Percentiles rank a stretch among this genome's conserved stretches.
phyloP scores from a whole-genome alignment of 2,113 vertebrate species.

The Aepyceros melampus region DNA sequence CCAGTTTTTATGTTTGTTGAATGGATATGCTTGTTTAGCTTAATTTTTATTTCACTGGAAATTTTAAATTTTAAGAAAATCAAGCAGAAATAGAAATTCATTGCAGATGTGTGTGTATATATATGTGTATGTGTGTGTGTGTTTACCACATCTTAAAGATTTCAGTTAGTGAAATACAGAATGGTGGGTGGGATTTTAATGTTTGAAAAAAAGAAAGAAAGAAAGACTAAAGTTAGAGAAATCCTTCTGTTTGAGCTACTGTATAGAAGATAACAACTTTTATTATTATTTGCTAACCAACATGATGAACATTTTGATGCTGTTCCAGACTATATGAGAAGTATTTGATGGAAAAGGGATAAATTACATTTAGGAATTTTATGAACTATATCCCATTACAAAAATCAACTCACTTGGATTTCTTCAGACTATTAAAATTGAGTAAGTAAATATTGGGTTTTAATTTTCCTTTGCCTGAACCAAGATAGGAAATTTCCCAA shows the following conservation, averaged over 20 bases:
- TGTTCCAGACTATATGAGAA: neutral
- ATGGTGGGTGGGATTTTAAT: neutral
- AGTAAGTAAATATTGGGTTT: conserved; percentile 5
- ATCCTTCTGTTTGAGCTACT: conserved; percentile 31
- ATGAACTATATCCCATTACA: neutral
- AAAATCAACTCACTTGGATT: conserved; percentile 11
- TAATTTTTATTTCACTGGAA: conserved; percentile 38
- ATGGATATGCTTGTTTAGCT: conserved; percentile 23
- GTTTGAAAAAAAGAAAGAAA: neutral
- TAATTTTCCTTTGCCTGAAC: conserved; percentile 44
- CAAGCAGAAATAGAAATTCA: conserved; percentile 1
- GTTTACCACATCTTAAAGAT: neutral
- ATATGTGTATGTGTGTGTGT: neutral
- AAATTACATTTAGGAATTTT: neutral
- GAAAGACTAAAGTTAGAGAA: neutral
- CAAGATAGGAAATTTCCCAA: conserved; percentile 35
- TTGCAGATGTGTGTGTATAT: neutral
- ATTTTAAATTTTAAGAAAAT: conserved; percentile 45
- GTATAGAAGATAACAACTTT: neutral
- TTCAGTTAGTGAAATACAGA: conserved; percentile 4
- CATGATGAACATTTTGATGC: neutral
- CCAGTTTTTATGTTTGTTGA: conserved; percentile 8
- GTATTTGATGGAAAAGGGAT: neutral
- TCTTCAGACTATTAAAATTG: neutral
- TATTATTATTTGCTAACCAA: neutral